Evolutionary conservation across 2,113 vertebrate genomes (phyloP).

Genomic region (Chionis minor): DNA sequence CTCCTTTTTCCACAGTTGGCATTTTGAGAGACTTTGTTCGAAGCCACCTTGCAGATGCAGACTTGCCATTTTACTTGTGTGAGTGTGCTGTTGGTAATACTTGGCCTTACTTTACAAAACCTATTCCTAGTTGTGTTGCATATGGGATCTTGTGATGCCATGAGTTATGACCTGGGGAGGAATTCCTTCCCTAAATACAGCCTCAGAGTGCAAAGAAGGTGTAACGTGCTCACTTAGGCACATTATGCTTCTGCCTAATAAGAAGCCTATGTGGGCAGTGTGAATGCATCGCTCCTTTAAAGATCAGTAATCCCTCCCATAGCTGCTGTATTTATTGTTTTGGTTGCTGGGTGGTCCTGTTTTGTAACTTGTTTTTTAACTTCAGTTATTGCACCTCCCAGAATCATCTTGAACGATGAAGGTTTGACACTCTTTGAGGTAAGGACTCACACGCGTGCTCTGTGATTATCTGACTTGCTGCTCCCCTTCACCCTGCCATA

Average conservation of each 20-base stretch:
- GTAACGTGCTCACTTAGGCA: neutral
- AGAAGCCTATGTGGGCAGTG: neutral
- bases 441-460: neutral
- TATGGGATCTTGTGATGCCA: neutral
- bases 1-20: constrained; percentile 77
- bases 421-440: constrained; percentile 79
- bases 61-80: constrained; percentile 89
- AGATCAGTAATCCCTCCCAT: neutral
- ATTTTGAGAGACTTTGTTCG: constrained; percentile 83
- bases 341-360: constrained; percentile 11
- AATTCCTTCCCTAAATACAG: neutral
- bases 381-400: constrained; percentile 79
- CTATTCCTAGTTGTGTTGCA: neutral
- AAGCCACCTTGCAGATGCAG: constrained; percentile 82
- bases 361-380: constrained; percentile 52
- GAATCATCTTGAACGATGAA: constrained; percentile 68
- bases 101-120: neutral
- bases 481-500: neutral
- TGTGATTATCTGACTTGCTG: neutral
- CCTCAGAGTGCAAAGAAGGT: neutral
- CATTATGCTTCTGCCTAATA: neutral
- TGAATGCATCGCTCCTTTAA: neutral
- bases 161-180: neutral
- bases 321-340: neutral
- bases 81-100: constrained; percentile 66